These are phyloP conservation scores for Proisotoma minuta DNA, from an alignment of 2,888 invertebrate species.

Conservation along the genomic window DNA sequence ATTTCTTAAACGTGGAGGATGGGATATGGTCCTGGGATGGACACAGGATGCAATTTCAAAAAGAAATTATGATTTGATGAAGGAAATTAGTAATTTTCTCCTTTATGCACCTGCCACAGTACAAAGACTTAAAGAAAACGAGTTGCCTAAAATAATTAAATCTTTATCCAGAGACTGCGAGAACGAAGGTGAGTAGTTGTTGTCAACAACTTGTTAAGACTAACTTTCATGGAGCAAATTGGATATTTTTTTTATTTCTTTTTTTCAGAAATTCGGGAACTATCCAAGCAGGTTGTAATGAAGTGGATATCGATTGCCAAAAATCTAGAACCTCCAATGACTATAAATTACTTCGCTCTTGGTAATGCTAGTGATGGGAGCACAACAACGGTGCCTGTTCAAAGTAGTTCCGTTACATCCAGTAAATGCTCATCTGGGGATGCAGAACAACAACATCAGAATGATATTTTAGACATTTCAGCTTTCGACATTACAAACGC, in stretches of 20 bases:
- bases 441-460: background rate
- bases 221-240: too few species aligned
- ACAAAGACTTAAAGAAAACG: conserved; percentile 81
- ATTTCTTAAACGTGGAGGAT: conserved; percentile 87
- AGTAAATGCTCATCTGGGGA: background rate
- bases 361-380: background rate
- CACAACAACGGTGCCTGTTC: background rate
- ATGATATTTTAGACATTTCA: conserved; percentile 3
- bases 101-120: conserved; percentile 84
- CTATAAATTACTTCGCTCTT: background rate
- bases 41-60: conserved; percentile 77
- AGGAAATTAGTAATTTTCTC: conserved; percentile 78
- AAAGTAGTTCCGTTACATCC: background rate
- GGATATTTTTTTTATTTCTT: conserved; percentile 1
- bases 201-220: too few species aligned
- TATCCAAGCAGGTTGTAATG: conserved; percentile 35
- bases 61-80: conserved; percentile 80
- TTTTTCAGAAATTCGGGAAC: conserved; percentile 31
- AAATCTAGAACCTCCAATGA: conserved; percentile 14
- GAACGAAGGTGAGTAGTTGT: conserved; percentile 76
- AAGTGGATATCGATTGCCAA: conserved; percentile 44
- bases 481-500: conserved; percentile 23
- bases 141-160: conserved; percentile 86
- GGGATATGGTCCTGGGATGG: conserved; percentile 87
- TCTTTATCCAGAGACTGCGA: conserved; percentile 74